A percentile compares a stretch with the other conserved stretches of the same genome.
Conservation (phyloP, 2,888 invertebrate species). For the Cheilosia scutellata region DNA sequence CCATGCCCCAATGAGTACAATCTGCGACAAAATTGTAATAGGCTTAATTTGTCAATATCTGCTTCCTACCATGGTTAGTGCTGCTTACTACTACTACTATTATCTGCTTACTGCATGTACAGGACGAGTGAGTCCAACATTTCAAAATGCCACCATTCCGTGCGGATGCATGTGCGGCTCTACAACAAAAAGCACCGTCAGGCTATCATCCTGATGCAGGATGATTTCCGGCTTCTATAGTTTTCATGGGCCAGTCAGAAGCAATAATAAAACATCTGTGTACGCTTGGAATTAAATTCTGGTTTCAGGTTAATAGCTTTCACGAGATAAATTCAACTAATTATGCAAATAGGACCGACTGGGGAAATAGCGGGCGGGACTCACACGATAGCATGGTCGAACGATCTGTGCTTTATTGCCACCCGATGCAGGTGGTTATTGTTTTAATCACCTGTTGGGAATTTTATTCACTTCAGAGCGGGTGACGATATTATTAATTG, state of each 20-base stretch:
- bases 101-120: conserved; percentile 20
- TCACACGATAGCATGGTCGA: not conserved
- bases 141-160: conserved; percentile 35
- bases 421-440: conserved; percentile 18
- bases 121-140: conserved; percentile 10
- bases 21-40: conserved; percentile 65
- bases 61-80: conserved; percentile 48
- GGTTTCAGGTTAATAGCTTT: conserved; percentile 58
- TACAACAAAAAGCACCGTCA: conserved; percentile 19
- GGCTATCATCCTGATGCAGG: conserved; percentile 4
- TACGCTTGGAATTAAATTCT: conserved; percentile 49
- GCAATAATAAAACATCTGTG: conserved; percentile 49
- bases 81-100: conserved; percentile 7
- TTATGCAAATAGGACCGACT: conserved; percentile 38
- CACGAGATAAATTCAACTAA: conserved; percentile 57
- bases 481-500: conserved; percentile 10
- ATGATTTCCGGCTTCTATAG: conserved; percentile 41
- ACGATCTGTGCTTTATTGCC: not conserved
- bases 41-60: conserved; percentile 72
- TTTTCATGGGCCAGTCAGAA: conserved; percentile 7
- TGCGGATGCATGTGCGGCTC: conserved; percentile 24
- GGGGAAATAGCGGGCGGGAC: conserved; percentile 9
- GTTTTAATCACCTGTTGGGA: conserved; percentile 37
- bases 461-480: conserved; percentile 20
- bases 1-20: conserved; percentile 49